Evolutionary conservation across 2,113 vertebrate genomes (phyloP).

Genomic region (Hiodon alosoides): DNA sequence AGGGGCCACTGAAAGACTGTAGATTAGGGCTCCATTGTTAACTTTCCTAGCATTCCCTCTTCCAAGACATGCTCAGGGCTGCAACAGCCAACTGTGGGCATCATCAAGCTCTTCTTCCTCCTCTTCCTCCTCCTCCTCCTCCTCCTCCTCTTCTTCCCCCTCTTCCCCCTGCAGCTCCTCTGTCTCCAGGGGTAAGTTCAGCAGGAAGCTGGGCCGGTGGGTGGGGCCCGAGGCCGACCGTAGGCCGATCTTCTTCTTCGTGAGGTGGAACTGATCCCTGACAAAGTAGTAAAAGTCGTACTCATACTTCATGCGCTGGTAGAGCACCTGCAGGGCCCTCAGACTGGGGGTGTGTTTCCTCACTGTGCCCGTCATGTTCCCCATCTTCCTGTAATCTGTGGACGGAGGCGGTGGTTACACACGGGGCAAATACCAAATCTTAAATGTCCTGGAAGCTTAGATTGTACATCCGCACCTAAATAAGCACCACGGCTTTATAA

Average conservation of each 20-base stretch:
- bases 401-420: background rate
- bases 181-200: conserved; percentile 63
- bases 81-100: conserved; percentile 23
- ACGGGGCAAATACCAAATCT: too few species aligned
- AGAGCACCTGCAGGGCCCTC: conserved; percentile 73
- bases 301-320: conserved; percentile 77
- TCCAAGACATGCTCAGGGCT: conserved; percentile 14
- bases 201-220: conserved; percentile 51
- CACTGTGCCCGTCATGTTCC: conserved; percentile 79
- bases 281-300: conserved; percentile 80
- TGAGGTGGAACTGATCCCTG: conserved; percentile 75
- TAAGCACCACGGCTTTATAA: too few species aligned
- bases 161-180: conserved; percentile 62
- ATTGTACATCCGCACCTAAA: background rate
- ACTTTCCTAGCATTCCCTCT: too few species aligned
- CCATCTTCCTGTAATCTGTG: conserved; percentile 75
- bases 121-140: conserved; percentile 44
- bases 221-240: conserved; percentile 54
- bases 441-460: background rate
- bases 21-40: background rate
- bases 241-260: conserved; percentile 78
- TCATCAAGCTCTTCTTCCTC: conserved; percentile 48
- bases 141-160: conserved; percentile 60
- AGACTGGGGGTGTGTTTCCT: conserved; percentile 73
- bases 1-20: background rate